Percentiles rank a stretch among this genome's conserved stretches.
Conservation (phyloP, 2,797 vertebrate species). For the Sebastes matsubarae region DNA sequence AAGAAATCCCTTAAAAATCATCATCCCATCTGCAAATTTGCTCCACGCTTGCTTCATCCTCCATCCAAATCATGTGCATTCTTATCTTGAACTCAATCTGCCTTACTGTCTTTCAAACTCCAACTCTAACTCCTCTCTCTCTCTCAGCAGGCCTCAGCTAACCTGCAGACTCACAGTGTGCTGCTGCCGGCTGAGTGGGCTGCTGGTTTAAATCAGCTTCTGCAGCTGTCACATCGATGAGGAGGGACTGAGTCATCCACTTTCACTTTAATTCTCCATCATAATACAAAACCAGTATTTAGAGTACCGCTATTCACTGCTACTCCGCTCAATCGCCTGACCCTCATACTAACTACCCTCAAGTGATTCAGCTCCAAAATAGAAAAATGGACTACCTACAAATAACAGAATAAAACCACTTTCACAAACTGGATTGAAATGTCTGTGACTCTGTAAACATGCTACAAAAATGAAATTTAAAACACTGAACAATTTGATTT, state of each 20-base stretch:
- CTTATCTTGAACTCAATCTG: not conserved
- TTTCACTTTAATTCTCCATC: not conserved
- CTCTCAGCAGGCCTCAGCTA: not conserved
- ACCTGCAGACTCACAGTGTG: not conserved
- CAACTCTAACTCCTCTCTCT: too few species aligned
- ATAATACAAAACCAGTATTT: not conserved
- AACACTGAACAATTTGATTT: not conserved
- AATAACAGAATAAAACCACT: not conserved
- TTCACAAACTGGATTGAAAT: not conserved
- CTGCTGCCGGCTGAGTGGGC: conserved; percentile 14
- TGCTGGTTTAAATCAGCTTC: conserved; percentile 10
- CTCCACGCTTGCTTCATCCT: not conserved
- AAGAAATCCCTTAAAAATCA: not conserved
- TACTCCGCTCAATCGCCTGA: not conserved
- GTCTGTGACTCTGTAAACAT: not conserved
- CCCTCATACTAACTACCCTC: not conserved
- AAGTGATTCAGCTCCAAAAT: not conserved
- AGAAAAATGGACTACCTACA: not conserved
- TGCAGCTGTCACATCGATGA: not conserved
- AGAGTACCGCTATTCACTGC: not conserved
- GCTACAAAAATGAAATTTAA: not conserved
- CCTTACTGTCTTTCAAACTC: not conserved
- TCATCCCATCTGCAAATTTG: not conserved
- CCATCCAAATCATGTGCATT: not conserved
- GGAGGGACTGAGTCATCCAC: conserved; percentile 2